Base-by-base conservation (phyloP, 2,113 vertebrate genomes). In the Penelope pileata region DNA sequence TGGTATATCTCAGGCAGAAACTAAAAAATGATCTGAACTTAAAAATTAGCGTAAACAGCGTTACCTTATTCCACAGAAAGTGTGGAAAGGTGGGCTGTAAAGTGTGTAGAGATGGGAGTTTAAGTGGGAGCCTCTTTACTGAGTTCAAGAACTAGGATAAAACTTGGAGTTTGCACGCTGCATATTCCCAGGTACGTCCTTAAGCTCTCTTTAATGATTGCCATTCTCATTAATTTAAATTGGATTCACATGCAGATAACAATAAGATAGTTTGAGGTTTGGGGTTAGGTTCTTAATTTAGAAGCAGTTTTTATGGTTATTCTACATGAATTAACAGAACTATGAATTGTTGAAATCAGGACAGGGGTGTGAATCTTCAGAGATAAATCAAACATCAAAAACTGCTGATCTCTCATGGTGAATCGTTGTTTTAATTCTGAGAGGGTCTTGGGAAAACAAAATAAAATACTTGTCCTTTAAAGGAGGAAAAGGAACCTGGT, bases 261-360 rank as follows among this genome's bases (percentile, higher is more conserved):
- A 85, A 43, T 78, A 45, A 74, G 54, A 32, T 85, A 82, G 88
- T 72, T 90, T 32, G 72, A 86, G 34, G 40, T n/a, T n/a, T n/a
- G n/a, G n/a, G n/a, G n/a, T n/a, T n/a, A n/a, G 75, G 36, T 75
- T 90, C 73, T 81, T 91, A 36, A 77, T 81, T 94, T 91, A 94
- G 77, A 82, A 93, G 42, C 74, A 58, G 56, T 72, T 63, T 81
- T 40, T 77, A 6, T 86, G 40, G 64, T 77, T 87, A 59, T 90
- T 89, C 85, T 34, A 78, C 60, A 24, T 29, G 51, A 84, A 62
- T 50, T 40, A 73, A 27, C 36, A 89, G 50, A 69, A 51, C 32
- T 66, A 45, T 53, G 58, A 69, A 69, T 66, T 12, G 9, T 86
- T 89, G 53, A 86, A 87, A 66, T 40, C 5, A 7, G n/a, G 77